Base-by-base conservation (phyloP, 2,888 invertebrate genomes). In the Bembecia ichneumoniformis region DNA sequence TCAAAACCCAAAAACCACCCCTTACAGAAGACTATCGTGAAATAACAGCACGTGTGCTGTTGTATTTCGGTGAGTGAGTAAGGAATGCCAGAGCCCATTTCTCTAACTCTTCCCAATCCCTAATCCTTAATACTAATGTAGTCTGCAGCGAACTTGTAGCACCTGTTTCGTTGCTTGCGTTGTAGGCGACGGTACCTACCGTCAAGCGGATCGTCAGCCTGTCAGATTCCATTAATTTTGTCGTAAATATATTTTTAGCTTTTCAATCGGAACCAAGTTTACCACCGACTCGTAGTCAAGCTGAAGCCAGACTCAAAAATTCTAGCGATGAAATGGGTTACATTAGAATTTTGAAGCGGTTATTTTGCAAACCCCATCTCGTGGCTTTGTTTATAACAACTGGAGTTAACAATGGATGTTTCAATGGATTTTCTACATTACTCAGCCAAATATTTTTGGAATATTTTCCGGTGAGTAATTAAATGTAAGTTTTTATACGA, bases 381-480 rank as follows among this genome's bases (percentile, higher is more conserved):
- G 57, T 90, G 45, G 66, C 90, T 3, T 81, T 92, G 1, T 87
- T 90, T 49, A 66, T 91, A 35, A 89, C 91, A 0, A 92, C 92
- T 59, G 92, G 93, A 28, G 77, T 93, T 49, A 93, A 92, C 67
- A 90, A 92, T n/a, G 93, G 93, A 0, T 91, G 91, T 5, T 90
- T 93, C 66, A 93, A 93, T 68, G 91, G 91, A 1, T 86, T 93
- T 48, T 91, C 91, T 0, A 94, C 93, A 0, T 77, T 93, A 16
- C 87, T 87, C 16, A 87, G 83, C 56, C 81, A 81, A 54, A 71
- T 87, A 50, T 71, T 77, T 35, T 63, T 84, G 2, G 57, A 62
- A 9, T 82, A 81, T 53, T 87, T 80, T 48, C 64, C 77, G 58
- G 87, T 84, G 58, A 73, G 66, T 40, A 15, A 9, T 17, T 13